These are phyloP conservation scores for Hystrix cristata DNA, from an alignment of 2,113 vertebrate species.

Conservation along the genomic window DNA sequence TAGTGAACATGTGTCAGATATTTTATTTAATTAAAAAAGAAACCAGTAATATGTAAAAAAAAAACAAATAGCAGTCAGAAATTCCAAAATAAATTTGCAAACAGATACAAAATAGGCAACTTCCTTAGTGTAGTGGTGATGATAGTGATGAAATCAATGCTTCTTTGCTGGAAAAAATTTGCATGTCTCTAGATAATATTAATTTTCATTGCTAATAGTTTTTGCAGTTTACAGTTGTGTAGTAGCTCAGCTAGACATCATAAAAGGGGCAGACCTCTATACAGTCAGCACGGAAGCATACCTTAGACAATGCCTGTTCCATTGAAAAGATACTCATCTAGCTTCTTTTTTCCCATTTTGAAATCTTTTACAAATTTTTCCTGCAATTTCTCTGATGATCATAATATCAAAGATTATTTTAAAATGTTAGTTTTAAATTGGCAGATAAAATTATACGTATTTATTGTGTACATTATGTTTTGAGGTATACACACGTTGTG, in stretches of 20 bases:
- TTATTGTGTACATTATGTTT: not conserved
- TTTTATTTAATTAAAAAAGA: not conserved
- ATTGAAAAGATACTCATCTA: not conserved
- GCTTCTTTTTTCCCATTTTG: not conserved
- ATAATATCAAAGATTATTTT: not conserved
- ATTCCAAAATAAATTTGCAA: constrained; percentile 2
- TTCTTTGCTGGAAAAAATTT: not conserved
- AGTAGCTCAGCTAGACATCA: not conserved
- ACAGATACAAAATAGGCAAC: not conserved
- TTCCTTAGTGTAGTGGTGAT: not conserved
- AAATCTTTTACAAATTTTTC: not conserved
- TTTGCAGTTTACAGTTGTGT: not conserved
- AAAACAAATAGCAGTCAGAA: not conserved
- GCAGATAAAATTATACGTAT: not conserved
- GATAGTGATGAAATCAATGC: not conserved
- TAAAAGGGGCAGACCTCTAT: not conserved
- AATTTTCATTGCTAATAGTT: not conserved
- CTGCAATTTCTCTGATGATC: not conserved
- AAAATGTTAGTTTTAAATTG: not conserved
- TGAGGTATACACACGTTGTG: not conserved
- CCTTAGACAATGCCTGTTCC: not conserved
- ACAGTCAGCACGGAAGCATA: not conserved
- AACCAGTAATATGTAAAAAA: not conserved
- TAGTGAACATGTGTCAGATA: not conserved
- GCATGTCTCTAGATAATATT: not conserved